Conservation (phyloP, 2,797 vertebrate species). For the Tauraco hartlaubi region DNA sequence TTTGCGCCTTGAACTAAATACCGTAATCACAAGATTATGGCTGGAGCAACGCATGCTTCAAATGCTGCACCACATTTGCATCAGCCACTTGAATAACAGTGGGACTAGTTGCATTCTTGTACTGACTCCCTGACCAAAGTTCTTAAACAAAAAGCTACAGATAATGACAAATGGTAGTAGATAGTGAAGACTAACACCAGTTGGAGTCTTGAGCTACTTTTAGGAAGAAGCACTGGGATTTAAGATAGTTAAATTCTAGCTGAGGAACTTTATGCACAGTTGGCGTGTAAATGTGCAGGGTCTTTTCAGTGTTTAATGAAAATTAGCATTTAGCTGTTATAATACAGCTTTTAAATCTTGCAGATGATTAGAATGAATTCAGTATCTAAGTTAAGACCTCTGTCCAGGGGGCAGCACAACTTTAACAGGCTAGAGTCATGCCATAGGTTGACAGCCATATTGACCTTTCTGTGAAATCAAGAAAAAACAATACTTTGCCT, state of each 20-base stretch:
- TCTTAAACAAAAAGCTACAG: neutral
- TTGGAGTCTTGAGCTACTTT: neutral
- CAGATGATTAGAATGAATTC: neutral
- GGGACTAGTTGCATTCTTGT: neutral
- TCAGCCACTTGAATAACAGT: neutral
- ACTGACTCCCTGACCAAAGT: neutral
- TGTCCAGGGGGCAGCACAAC: neutral
- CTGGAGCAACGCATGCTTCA: neutral
- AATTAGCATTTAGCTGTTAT: neutral
- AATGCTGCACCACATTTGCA: neutral
- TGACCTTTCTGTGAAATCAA: neutral
- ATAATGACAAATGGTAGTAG: neutral
- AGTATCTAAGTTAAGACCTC: neutral
- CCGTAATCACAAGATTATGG: neutral
- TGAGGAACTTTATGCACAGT: neutral
- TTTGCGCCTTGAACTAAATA: neutral
- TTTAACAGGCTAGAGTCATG: neutral
- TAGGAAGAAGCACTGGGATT: neutral
- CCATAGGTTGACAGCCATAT: neutral
- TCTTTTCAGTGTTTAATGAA: neutral
- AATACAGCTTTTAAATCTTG: neutral
- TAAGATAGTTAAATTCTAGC: neutral
- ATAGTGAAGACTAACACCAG: neutral
- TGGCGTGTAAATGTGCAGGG: neutral
- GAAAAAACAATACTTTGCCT: neutral